Evolutionary conservation across 2,888 invertebrate genomes (phyloP), one percentile per base, ranked within the genome.

Genomic region (Synergus japonicus): DNA sequence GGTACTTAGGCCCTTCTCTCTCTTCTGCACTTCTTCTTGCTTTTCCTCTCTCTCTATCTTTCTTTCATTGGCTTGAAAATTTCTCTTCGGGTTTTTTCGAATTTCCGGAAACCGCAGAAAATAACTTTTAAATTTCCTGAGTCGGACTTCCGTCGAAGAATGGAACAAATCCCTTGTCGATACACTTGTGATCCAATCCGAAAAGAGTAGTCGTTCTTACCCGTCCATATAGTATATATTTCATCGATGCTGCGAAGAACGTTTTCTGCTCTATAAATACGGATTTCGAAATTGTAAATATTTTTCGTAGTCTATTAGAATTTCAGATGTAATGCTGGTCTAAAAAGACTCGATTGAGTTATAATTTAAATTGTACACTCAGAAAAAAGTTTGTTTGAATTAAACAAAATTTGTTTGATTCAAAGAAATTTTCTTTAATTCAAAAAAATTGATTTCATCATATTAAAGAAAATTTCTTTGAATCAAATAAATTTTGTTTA

Each of bases 151-250:
- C 29, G 29, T 13, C 49, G 49, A 49, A 69, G 29, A 69, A 22
- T 49, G 49, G 69, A 69, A 49, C 69, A 69, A 69, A 69, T 69
- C 69, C 69, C 29, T 37, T 44, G 69, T 69, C 69, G 69, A 49
- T 49, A 29, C 46, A 18, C 12, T 7, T 13, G 18, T 43, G 44
- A 44, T 67, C 43, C 67, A 67, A 67, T 67, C 43, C 44, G 44
- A 4, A 29, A 69, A 29, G 46, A 49, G 29, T 69, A 5, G 29
- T 29, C 22, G 22, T 18, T 9, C 18, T n/a, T 44, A 44, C 44
- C 54, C 15, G 8, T n/a, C 54, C 18, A 54, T n/a, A 54, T 54
- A 54, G 15, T 15, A 1, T 54, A 54, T 54, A 5, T 54, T 54
- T 54, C 8, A 54, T 54, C 54, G 54, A 54, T 54, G n/a, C 54